These are phyloP conservation scores for Pecten maximus DNA, from an alignment of 2,888 invertebrate genomes.

Conservation along the genomic window DNA sequence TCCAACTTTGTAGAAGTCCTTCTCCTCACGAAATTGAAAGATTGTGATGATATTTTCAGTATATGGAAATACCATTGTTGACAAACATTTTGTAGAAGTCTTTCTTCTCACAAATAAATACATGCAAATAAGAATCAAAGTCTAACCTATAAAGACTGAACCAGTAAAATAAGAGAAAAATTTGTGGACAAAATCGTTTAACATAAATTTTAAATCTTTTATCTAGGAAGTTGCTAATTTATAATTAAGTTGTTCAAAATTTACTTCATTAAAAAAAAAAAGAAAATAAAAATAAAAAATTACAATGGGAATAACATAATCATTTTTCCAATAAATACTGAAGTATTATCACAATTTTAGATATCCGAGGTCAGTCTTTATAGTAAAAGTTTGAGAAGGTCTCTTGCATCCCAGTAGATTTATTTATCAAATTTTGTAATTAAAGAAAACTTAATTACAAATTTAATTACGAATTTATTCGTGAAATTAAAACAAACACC, in stretches of 20 bases:
- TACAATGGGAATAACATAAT: not conserved
- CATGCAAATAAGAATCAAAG: not conserved
- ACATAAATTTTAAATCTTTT: not conserved
- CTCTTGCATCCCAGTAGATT: too few relatives aligned
- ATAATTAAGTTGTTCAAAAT: not conserved
- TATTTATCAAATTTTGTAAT: not conserved
- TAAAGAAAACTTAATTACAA: not conserved
- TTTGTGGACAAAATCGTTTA: too few relatives aligned
- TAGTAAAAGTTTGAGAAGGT: too few relatives aligned
- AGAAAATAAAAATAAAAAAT: not conserved
- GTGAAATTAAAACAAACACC: not conserved
- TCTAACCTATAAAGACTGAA: not conserved
- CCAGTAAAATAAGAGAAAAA: not conserved
- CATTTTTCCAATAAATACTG: not conserved
- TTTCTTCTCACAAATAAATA: constrained; percentile 14
- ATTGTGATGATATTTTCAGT: not conserved
- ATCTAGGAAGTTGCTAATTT: not conserved
- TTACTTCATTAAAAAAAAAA: not conserved
- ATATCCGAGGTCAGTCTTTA: not conserved
- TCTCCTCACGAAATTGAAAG: constrained; percentile 36
- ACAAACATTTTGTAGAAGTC: constrained; percentile 36
- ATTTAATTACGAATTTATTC: too few relatives aligned
- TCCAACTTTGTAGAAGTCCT: constrained; percentile 34
- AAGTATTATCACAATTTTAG: not conserved
- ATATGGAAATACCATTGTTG: not conserved